Conservation (phyloP, 2,113 vertebrate genomes). For the Tautogolabrus adspersus region DNA sequence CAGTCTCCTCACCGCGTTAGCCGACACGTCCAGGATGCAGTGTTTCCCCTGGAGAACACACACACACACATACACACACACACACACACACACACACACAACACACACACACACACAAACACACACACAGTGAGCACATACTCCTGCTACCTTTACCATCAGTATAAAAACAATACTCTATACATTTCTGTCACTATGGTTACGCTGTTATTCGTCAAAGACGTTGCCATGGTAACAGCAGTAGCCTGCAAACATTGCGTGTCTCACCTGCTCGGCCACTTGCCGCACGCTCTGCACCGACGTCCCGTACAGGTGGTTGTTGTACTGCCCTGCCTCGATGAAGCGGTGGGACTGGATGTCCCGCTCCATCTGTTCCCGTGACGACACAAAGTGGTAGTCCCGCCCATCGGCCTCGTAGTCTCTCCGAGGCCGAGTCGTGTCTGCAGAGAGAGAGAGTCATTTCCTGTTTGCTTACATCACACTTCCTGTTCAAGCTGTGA, state of each 20-base stretch:
- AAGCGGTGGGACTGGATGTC: constrained; percentile 93
- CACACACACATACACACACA: constrained; percentile 18
- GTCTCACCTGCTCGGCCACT: constrained; percentile 88
- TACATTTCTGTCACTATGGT: too few relatives aligned
- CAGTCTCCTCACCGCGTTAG: constrained; percentile 73
- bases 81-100: neutral
- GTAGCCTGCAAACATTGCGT: too few relatives aligned
- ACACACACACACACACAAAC: too few relatives aligned
- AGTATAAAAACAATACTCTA: too few relatives aligned
- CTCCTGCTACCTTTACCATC: too few relatives aligned
- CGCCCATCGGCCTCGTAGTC: constrained; percentile 92
- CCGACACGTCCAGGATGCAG: constrained; percentile 79
- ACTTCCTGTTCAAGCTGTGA: neutral
- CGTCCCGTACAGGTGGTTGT: constrained; percentile 91
- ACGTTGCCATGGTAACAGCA: too few relatives aligned
- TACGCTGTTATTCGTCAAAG: too few relatives aligned
- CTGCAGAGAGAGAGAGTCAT: constrained; percentile 64
- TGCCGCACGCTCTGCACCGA: constrained; percentile 90
- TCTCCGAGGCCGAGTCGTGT: constrained; percentile 90
- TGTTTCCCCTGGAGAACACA: constrained; percentile 68
- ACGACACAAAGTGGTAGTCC: constrained; percentile 93
- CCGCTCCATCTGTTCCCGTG: constrained; percentile 94
- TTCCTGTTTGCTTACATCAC: neutral
- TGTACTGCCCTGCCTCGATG: constrained; percentile 92
- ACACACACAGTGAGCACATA: too few relatives aligned